phyloP scores from a whole-genome alignment of 2,888 invertebrate species.

The Sphaeridia pumilis region DNA sequence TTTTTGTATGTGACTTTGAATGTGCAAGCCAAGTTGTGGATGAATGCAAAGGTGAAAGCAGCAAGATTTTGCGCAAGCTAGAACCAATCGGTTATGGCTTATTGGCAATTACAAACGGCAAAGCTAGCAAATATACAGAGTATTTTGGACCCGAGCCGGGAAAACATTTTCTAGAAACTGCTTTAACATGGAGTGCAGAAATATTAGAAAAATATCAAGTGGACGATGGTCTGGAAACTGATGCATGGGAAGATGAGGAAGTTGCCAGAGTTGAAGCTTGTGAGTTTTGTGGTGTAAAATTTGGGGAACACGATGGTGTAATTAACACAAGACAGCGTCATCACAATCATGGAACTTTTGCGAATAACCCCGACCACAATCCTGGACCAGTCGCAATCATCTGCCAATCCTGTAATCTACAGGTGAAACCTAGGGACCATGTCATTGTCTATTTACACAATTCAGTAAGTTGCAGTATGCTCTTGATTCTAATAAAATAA shows the following conservation, averaged over 20 bases:
- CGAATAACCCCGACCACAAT: neutral
- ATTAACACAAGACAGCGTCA: neutral
- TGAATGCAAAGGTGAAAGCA: neutral
- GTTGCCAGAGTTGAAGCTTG: no score
- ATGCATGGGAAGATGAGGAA: no score
- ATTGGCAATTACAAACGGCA: neutral
- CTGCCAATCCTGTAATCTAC: neutral
- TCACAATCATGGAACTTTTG: neutral
- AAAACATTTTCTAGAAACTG: neutral
- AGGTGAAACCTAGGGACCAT: neutral
- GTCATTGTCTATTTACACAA: neutral
- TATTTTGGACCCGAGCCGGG: neutral
- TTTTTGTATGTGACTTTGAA: neutral
- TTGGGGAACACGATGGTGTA: no score
- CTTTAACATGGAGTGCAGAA: neutral
- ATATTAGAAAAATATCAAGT: neutral
- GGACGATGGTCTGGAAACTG: no score
- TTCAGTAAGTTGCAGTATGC: neutral
- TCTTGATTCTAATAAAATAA: neutral
- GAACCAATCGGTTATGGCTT: neutral
- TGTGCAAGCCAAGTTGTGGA: neutral
- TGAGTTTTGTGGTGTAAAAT: no score
- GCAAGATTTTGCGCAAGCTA: neutral
- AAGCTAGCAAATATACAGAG: neutral
- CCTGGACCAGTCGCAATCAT: neutral